Percentiles rank a stretch among this genome's conserved stretches.
These are phyloP conservation scores for Phymorhynchus buccinoides DNA, from an alignment of 1,140 invertebrate species.

Conservation along the genomic window DNA sequence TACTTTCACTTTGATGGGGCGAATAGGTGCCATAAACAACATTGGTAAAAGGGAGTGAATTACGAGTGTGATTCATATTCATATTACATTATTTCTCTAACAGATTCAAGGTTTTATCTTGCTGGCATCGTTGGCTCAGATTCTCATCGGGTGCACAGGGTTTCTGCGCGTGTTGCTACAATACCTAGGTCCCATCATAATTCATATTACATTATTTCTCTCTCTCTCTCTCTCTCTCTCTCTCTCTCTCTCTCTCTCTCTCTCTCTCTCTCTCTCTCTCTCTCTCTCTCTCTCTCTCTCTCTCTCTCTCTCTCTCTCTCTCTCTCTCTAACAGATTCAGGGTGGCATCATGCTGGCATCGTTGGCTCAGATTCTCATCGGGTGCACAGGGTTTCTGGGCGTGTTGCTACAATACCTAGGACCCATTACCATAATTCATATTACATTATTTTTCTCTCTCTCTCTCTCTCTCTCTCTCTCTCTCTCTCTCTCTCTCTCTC, in stretches of 20 bases:
- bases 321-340: constrained; percentile 76
- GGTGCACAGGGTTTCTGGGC: constrained; percentile 76
- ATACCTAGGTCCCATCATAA: too few relatives aligned
- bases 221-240: neutral
- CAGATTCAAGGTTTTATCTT: too few relatives aligned
- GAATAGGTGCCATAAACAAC: too few relatives aligned
- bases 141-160: too few relatives aligned
- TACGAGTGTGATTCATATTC: too few relatives aligned
- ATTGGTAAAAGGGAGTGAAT: too few relatives aligned
- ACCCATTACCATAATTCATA: constrained; percentile 65
- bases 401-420: constrained; percentile 70
- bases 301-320: neutral
- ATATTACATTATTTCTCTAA: too few relatives aligned
- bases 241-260: neutral
- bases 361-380: constrained; percentile 84
- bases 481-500: neutral
- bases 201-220: too few relatives aligned
- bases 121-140: too few relatives aligned
- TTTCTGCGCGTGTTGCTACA: too few relatives aligned
- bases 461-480: neutral
- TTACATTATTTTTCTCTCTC: neutral
- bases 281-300: neutral
- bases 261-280: neutral
- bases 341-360: constrained; percentile 89
- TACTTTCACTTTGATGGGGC: too few relatives aligned